Evolutionary conservation across 2,797 vertebrate species (phyloP).

Genomic region (Phoxinus dragarum): DNA sequence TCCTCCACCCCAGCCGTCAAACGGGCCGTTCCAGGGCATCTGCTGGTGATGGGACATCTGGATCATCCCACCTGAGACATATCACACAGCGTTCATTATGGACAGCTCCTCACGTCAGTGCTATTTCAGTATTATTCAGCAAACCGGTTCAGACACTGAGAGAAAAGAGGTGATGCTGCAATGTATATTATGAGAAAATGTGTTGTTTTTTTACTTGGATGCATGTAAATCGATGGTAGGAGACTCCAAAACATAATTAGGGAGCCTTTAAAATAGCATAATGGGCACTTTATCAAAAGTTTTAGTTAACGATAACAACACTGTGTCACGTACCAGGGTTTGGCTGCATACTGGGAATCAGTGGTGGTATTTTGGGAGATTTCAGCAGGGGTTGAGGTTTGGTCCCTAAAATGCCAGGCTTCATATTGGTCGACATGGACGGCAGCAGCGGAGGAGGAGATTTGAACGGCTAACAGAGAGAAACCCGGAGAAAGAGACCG

Average conservation of each 20-base stretch:
- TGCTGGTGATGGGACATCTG: conserved; percentile 65
- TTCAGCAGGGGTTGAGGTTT: conserved; percentile 68
- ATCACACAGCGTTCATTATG: neutral
- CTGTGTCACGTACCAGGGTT: conserved; percentile 50
- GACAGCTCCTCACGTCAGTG: neutral
- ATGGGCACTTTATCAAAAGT: neutral
- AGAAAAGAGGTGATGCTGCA: neutral
- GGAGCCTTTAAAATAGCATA: neutral
- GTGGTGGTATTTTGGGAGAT: conserved; percentile 68
- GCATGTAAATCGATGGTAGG: neutral
- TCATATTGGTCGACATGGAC: conserved; percentile 61
- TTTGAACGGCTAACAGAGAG: conserved; percentile 59
- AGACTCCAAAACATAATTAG: neutral
- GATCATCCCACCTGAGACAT: conserved; percentile 62
- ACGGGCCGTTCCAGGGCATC: conserved; percentile 60
- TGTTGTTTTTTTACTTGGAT: neutral
- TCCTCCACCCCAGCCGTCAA: conserved; percentile 61
- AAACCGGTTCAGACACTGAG: neutral
- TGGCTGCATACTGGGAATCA: conserved; percentile 68
- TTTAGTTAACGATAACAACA: neutral
- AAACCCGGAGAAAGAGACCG: neutral
- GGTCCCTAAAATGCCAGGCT: conserved; percentile 66
- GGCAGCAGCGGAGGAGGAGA: conserved; percentile 67
- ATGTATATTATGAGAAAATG: neutral
- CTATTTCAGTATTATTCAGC: no score